Base-by-base conservation (phyloP, 1,140 invertebrate genomes). In the Macrobrachium nipponense region DNA sequence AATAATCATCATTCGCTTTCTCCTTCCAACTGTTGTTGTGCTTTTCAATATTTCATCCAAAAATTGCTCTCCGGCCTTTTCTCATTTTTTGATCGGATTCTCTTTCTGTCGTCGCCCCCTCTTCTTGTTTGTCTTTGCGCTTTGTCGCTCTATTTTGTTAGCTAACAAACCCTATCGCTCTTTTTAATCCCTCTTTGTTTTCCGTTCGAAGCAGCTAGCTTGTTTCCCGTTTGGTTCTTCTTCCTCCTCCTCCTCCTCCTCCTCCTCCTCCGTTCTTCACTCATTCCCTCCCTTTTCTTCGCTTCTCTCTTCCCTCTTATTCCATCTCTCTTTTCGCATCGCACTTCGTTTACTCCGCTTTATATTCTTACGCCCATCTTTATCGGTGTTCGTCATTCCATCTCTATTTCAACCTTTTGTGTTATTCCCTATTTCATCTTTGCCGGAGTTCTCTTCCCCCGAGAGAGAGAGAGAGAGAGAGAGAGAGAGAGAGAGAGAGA, bases 361-460 rank as follows among this genome's bases (percentile, higher is more conserved):
- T n/a, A 20, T 43, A 27, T 64, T 80, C 60, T 27, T 64, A 61
- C 27, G 43, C 18, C 72, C 44, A 44, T 20, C 20, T 79, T 79
- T 61, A 79, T 79, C n/a, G 6, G n/a, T 64, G 20, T 27, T 64
- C 77, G 36, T 66, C 77, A 58, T 70, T 44, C 64, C 18, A 23
- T 44, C 62, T 58, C 44, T 10, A 20, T 62, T 81, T 70, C 79
- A 36, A 43, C 36, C 15, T 23, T 27, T 44, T 78, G 76, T 78
- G 76, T 78, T 78, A 78, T 78, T 78, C 76, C 20, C 76, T 78
- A 78, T 78, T 78, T 59, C 76, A 78, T 51, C 76, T 59, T 78
- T 78, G 44, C 76, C 76, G 44, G 58, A 78, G 76, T 78, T n/a
- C 76, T 44, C 51, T 78, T 59, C 76, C 76, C 58, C 76, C 51